These are phyloP conservation scores for Oxytorus armatus DNA, from an alignment of 2,888 invertebrate species.

Conservation along the genomic window DNA sequence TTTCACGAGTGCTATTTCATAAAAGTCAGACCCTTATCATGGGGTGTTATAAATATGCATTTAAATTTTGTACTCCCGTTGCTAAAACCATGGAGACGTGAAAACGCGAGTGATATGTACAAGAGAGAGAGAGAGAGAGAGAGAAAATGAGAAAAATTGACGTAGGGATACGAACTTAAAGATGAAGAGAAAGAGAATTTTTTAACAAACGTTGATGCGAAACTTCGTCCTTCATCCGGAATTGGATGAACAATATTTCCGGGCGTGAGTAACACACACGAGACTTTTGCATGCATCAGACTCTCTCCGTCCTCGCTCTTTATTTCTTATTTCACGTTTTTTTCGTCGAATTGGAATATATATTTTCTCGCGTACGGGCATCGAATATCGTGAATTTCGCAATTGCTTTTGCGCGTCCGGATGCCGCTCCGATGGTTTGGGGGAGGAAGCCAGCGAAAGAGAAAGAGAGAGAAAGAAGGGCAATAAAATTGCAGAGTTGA, in stretches of 20 bases:
- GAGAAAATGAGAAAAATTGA: not conserved
- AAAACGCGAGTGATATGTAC: not conserved
- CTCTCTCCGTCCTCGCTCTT: constrained; percentile 15
- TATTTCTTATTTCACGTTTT: constrained; percentile 25
- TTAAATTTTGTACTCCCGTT: not conserved
- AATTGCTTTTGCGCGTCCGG: constrained; percentile 58
- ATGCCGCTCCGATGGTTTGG: constrained; percentile 58
- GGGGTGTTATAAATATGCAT: not conserved
- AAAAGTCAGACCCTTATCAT: not conserved
- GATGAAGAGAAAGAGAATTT: constrained; percentile 15
- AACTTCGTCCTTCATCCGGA: constrained; percentile 31
- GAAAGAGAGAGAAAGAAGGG: constrained; percentile 9
- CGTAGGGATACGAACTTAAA: not conserved
- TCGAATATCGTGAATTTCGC: constrained; percentile 59
- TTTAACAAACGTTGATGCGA: constrained; percentile 37
- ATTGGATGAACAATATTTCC: constrained; percentile 55
- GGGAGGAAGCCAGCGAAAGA: constrained; percentile 8
- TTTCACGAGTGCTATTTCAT: not conserved
- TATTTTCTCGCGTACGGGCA: constrained; percentile 42
- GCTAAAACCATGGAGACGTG: not conserved
- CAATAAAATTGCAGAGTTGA: constrained; percentile 63
- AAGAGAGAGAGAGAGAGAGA: not conserved
- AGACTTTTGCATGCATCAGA: not conserved
- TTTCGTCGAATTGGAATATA: constrained; percentile 26
- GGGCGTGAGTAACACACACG: constrained; percentile 9